Evolutionary conservation across 2,888 invertebrate species (phyloP), one percentile per base, ranked within the genome.

Genomic region (Tachina fera): DNA sequence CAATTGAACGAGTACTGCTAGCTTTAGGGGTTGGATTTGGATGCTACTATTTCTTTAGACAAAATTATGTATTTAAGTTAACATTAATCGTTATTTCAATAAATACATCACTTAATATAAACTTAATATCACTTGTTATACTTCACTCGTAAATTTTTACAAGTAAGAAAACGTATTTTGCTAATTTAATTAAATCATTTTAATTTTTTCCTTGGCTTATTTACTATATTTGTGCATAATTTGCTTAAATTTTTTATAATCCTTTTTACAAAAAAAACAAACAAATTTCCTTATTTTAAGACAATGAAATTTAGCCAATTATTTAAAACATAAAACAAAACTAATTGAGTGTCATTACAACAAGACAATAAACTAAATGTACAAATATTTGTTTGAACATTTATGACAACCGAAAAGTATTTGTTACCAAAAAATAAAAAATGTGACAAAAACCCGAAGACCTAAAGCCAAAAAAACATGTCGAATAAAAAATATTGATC

Each of bases 281-380:
- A 31, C 1, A 47, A 65, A 47, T 47, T 47, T 76, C 41, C 39
- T 58, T 63, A 58, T 39, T 63, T 58, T 67, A 10, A 70, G 67
- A 75, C 67, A 82, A 43, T 43, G 51, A 76, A 76, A 67, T 79
- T 79, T 86, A 86, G 75, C 83, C 79, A 86, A 83, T 83, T 86
- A 86, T 83, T 74, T 76, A 80, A 72, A 76, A 76, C 79, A 83
- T 76, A 74, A 79, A 86, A 86, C 79, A 79, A 86, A 83, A 71
- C 86, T 86, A 86, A 86, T 86, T 86, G 83, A 86, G 83, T 83
- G 86, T 83, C 83, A 83, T 76, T 83, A 86, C 67, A 79, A 71
- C 70, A 65, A 83, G 72, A 86, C 86, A 86, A 86, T 83, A 71
- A 83, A 79, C 82, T 75, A 84, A 78, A 70, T 76, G 72, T 78